These are phyloP conservation scores for Epizoanthus ramosus DNA, from an alignment of 92 coral and sea anemone genomes.

Conservation along the genomic window DNA sequence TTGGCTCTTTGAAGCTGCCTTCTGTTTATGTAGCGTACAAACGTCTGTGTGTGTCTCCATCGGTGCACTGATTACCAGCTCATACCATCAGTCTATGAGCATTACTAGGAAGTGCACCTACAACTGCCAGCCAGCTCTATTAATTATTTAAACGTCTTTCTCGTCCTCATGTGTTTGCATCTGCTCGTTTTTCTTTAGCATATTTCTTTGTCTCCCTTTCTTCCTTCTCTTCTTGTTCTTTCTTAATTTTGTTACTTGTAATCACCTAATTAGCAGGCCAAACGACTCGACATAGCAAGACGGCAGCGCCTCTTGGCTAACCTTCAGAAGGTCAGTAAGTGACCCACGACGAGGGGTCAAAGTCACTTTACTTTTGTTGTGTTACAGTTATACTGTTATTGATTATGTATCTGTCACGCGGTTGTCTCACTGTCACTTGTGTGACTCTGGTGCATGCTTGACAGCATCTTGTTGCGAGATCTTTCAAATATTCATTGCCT, in stretches of 20 bases:
- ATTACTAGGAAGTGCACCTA: neutral
- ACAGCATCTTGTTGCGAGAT: too few relatives aligned
- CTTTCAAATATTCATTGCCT: too few relatives aligned
- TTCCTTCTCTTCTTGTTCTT: neutral
- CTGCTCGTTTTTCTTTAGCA: neutral
- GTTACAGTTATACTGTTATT: too few relatives aligned
- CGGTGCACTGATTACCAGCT: neutral
- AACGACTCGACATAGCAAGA: conserved; percentile 42
- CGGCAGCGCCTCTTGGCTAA: conserved; percentile 34
- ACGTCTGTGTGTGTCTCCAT: neutral
- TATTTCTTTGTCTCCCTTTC: neutral
- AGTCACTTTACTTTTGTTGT: neutral
- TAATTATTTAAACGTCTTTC: neutral
- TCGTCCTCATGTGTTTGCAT: neutral
- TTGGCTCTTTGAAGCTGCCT: too few relatives aligned
- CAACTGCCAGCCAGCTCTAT: neutral
- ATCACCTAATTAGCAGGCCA: conserved; percentile 32
- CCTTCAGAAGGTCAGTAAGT: conserved; percentile 32
- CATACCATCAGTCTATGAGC: neutral
- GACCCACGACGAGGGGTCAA: neutral
- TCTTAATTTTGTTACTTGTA: neutral
- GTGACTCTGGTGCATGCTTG: too few relatives aligned
- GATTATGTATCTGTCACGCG: too few relatives aligned
- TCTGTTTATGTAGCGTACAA: too few relatives aligned
- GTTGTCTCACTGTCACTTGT: too few relatives aligned